A percentile compares a stretch with the other conserved stretches of the same genome.
phyloP scores from a whole-genome alignment of 2,797 vertebrate genomes.

The Siniperca scherzeri region DNA sequence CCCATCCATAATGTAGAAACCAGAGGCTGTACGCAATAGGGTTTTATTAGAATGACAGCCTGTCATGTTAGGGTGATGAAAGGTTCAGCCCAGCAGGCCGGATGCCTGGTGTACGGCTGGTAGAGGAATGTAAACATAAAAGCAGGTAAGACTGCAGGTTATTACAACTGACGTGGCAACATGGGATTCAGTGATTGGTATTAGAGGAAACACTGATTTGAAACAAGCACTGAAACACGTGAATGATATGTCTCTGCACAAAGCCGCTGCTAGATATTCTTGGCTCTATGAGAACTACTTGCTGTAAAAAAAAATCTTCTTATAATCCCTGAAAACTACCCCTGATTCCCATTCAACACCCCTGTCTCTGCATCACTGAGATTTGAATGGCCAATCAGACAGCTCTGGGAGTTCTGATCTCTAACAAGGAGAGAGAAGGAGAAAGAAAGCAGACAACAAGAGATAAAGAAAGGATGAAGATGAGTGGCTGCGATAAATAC shows the following conservation, averaged over 20 bases:
- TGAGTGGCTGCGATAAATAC: constrained; percentile 41
- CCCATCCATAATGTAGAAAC: constrained; percentile 77
- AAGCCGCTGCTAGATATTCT: neutral
- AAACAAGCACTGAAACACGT: constrained; percentile 21
- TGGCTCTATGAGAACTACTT: constrained; percentile 19
- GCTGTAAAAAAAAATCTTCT: constrained; percentile 18
- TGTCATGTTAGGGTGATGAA: constrained; percentile 71
- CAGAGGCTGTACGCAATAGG: constrained; percentile 60
- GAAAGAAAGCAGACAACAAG: constrained; percentile 22
- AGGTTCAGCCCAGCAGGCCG: constrained; percentile 48
- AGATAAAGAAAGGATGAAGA: constrained; percentile 44
- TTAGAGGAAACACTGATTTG: constrained; percentile 36
- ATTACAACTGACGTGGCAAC: constrained; percentile 11
- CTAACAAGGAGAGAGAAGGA: constrained; percentile 31
- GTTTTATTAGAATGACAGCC: constrained; percentile 73
- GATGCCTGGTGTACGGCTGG: constrained; percentile 30
- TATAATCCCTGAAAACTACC: constrained; percentile 1
- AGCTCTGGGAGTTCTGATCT: constrained; percentile 57
- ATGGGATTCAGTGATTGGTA: constrained; percentile 17
- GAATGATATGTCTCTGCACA: constrained; percentile 10
- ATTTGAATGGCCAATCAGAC: constrained; percentile 46
- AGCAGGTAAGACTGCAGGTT: constrained; percentile 42
- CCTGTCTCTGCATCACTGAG: constrained; percentile 36
- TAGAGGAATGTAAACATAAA: constrained; percentile 47
- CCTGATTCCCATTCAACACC: constrained; percentile 11